Conservation (phyloP, 2,888 invertebrate species). For the Drosophila paranaensis region DNA sequence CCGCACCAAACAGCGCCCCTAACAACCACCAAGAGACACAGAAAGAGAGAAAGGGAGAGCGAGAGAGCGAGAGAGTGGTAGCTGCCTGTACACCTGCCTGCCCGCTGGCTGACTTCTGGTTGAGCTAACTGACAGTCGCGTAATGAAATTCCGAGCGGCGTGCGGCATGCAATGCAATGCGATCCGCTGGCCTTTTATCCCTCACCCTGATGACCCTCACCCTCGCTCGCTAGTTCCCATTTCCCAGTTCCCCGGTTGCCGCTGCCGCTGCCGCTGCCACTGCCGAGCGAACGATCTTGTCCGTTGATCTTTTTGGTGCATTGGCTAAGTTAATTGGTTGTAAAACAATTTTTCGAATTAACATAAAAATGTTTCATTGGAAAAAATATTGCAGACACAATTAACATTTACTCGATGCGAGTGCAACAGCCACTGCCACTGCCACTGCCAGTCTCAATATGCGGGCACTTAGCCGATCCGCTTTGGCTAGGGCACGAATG, state of each 20-base stretch:
- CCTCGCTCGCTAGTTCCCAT: slow-evolving; percentile 25
- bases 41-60: not conserved
- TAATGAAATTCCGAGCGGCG: slow-evolving; percentile 71
- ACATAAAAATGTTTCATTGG: slow-evolving; percentile 81
- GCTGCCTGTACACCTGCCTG: slow-evolving; percentile 62
- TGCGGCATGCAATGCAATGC: slow-evolving; percentile 64
- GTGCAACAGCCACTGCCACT: not conserved
- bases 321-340: slow-evolving; percentile 83
- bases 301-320: slow-evolving; percentile 81
- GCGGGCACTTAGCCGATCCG: slow-evolving; percentile 33
- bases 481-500: not conserved
- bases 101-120: slow-evolving; percentile 63
- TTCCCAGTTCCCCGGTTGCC: slow-evolving; percentile 20
- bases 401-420: slow-evolving; percentile 54
- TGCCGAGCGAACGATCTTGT: slow-evolving; percentile 69
- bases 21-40: slow-evolving; percentile 27
- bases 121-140: slow-evolving; percentile 55
- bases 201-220: slow-evolving; percentile 26
- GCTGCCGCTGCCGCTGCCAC: slow-evolving; percentile 5
- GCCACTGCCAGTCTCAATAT: slow-evolving; percentile 25
- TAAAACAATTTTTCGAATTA: slow-evolving; percentile 81
- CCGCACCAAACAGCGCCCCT: slow-evolving; percentile 55
- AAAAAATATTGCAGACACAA: slow-evolving; percentile 70
- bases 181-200: slow-evolving; percentile 41
- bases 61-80: not conserved